phyloP scores from a whole-genome alignment of 2,113 vertebrate genomes.

The Vidua chalybeata region DNA sequence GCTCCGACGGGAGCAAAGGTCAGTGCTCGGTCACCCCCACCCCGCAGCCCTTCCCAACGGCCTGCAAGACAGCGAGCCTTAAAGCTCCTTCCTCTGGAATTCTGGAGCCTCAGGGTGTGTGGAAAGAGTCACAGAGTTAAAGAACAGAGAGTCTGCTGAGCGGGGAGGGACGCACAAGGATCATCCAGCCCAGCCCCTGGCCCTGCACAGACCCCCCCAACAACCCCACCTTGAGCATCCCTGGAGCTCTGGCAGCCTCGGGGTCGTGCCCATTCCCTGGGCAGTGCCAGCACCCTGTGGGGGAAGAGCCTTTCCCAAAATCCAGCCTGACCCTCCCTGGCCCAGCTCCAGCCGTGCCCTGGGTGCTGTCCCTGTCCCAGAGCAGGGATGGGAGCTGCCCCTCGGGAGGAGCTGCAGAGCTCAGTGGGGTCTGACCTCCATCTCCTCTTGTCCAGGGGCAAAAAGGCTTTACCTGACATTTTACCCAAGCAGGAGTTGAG shows the following conservation, averaged over 20 bases:
- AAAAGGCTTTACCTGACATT: background rate
- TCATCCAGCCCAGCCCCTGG: accelerated
- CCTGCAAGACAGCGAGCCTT: background rate
- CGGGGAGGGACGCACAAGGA: background rate
- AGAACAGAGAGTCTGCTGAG: background rate
- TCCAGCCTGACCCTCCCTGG: accelerated
- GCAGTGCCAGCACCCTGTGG: background rate
- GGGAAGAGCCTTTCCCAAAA: background rate
- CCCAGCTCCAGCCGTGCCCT: background rate
- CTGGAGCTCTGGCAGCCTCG: background rate
- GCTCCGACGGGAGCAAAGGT: background rate
- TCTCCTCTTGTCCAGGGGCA: background rate
- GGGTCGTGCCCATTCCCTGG: background rate
- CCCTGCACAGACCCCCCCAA: background rate
- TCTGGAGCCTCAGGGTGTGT: background rate
- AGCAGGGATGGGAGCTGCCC: background rate
- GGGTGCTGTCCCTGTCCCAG: background rate
- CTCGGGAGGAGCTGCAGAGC: background rate
- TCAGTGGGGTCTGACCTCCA: background rate
- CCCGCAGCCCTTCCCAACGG: background rate
- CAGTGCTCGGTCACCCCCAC: background rate
- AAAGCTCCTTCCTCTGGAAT: background rate
- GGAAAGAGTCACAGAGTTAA: background rate
- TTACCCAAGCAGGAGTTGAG: background rate
- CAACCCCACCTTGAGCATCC: background rate